phyloP scores from a whole-genome alignment of 2,888 invertebrate genomes.

The Noctua janthina region DNA sequence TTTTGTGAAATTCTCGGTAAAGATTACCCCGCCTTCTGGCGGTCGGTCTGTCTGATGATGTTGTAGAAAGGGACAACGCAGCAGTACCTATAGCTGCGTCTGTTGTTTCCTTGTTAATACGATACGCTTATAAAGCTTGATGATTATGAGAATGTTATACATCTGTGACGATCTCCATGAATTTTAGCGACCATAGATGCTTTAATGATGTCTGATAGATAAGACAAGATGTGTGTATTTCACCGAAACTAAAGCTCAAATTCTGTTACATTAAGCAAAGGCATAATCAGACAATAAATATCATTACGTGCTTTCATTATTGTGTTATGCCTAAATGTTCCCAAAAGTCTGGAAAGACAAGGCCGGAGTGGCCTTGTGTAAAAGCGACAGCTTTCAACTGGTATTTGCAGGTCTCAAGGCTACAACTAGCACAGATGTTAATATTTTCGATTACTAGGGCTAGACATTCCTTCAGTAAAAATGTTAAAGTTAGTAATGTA shows the following conservation, averaged over 20 bases:
- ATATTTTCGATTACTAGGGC: background rate
- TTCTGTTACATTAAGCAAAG: too few species aligned
- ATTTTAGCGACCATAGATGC: background rate
- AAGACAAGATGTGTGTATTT: background rate
- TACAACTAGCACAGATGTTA: background rate
- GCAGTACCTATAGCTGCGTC: background rate
- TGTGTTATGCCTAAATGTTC: constrained; percentile 9
- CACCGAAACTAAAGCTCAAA: background rate
- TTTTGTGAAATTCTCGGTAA: background rate
- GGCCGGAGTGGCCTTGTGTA: constrained; percentile 31
- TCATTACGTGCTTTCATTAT: constrained; percentile 19
- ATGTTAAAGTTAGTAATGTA: background rate
- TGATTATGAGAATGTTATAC: background rate
- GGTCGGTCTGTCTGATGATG: background rate
- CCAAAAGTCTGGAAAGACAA: constrained; percentile 33
- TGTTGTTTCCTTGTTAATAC: background rate
- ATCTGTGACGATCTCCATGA: background rate
- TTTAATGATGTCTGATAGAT: background rate
- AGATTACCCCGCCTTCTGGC: background rate
- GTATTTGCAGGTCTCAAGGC: constrained; percentile 37
- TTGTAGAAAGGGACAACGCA: background rate
- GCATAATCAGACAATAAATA: too few species aligned
- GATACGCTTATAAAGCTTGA: background rate
- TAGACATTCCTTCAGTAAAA: background rate
- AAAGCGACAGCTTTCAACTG: constrained; percentile 20